Percentiles rank a stretch among this genome's conserved stretches.
Conservation (phyloP, 2,888 invertebrate genomes). For the Matsumyia berberina region DNA sequence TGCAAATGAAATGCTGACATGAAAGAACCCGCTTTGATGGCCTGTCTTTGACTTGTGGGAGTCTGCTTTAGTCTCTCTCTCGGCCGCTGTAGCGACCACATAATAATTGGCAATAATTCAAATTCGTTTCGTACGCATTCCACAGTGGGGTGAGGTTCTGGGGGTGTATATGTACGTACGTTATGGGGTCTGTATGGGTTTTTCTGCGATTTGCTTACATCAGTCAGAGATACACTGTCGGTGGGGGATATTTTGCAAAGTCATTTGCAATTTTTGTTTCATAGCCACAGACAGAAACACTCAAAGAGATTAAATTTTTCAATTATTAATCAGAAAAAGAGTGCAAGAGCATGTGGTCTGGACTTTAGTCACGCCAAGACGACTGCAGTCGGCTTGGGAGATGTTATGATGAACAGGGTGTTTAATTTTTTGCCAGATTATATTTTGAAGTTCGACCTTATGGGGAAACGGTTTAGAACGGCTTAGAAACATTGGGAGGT, state of each 20-base stretch:
- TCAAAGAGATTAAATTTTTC: constrained; percentile 67
- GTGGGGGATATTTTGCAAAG: constrained; percentile 42
- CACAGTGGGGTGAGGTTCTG: constrained; percentile 27
- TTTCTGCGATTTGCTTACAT: constrained; percentile 1
- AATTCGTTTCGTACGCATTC: constrained; percentile 49
- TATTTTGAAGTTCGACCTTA: too few species aligned
- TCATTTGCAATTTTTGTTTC: constrained; percentile 39
- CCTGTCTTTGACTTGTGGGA: constrained; percentile 25
- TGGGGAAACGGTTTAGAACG: too few species aligned
- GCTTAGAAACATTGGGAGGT: too few species aligned
- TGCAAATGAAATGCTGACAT: constrained; percentile 48
- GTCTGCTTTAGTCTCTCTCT: constrained; percentile 32
- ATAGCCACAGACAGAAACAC: constrained; percentile 41
- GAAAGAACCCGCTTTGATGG: constrained; percentile 67
- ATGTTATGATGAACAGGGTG: constrained; percentile 25
- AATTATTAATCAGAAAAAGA: constrained; percentile 52
- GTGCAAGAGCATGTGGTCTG: constrained; percentile 30
- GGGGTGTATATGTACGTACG: constrained; percentile 12
- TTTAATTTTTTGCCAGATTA: neutral
- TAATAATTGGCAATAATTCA: constrained; percentile 72
- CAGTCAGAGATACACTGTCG: constrained; percentile 10
- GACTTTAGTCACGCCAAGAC: constrained; percentile 11
- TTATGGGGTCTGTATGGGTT: constrained; percentile 15
- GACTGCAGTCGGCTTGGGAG: constrained; percentile 3
- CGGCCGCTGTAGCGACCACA: constrained; percentile 36